These are phyloP conservation scores for Holothuria scabra DNA, from an alignment of 53 echinoderm and acorn worm species.

Conservation along the genomic window DNA sequence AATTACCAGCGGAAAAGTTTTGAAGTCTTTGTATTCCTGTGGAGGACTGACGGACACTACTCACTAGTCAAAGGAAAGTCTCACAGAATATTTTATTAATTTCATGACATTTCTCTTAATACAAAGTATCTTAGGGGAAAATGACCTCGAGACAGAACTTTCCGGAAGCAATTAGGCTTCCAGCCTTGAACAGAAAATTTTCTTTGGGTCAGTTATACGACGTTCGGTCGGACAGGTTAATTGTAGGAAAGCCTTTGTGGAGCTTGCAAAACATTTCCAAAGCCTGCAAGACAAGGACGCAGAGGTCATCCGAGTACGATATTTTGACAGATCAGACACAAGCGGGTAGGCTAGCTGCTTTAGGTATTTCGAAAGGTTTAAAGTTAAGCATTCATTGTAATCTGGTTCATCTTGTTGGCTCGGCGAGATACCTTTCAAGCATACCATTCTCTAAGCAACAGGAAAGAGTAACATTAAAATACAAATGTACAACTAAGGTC, in stretches of 20 bases:
- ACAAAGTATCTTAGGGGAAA: too few species aligned
- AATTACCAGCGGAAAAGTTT: too few species aligned
- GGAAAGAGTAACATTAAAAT: constrained; percentile 59
- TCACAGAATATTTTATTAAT: too few species aligned
- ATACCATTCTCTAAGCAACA: constrained; percentile 22
- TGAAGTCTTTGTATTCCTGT: too few species aligned
- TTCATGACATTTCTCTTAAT: too few species aligned
- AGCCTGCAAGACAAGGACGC: constrained; percentile 12
- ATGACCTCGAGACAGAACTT: too few species aligned
- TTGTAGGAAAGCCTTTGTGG: constrained; percentile 60
- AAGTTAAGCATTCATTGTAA: constrained; percentile 57
- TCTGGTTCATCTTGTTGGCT: constrained; percentile 49
- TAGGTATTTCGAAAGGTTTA: constrained; percentile 44
- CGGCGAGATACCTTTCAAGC: constrained; percentile 57
- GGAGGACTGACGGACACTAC: too few species aligned
- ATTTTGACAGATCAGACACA: constrained; percentile 11
- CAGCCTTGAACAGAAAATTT: constrained; percentile 55
- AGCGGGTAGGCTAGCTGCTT: constrained; percentile 42
- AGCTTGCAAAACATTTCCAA: constrained; percentile 25
- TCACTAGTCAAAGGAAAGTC: too few species aligned
- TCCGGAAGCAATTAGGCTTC: constrained; percentile 17
- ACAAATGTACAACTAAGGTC: constrained; percentile 59
- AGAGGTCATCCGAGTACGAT: constrained; percentile 34
- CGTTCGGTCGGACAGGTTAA: constrained; percentile 45
- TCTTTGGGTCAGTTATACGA: constrained; percentile 68